Conservation (phyloP, 2,888 invertebrate genomes). For the Apoderus coryli region DNA sequence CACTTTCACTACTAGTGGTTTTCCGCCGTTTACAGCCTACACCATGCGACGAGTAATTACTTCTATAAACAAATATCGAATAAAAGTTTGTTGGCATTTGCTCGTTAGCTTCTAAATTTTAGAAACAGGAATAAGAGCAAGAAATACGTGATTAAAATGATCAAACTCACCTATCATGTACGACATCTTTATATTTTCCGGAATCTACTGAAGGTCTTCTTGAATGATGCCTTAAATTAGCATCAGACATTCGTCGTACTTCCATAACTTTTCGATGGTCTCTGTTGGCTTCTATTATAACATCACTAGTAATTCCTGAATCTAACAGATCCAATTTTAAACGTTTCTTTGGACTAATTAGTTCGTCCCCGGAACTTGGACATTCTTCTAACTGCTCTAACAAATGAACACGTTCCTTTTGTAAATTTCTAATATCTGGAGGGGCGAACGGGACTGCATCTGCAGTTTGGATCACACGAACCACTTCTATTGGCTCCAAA, state of each 20-base stretch:
- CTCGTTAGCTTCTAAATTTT: too few species aligned
- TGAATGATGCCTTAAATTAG: constrained; percentile 30
- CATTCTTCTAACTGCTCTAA: constrained; percentile 57
- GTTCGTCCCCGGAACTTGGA: constrained; percentile 54
- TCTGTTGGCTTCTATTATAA: constrained; percentile 31
- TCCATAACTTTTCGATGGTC: constrained; percentile 34
- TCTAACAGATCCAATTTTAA: constrained; percentile 42
- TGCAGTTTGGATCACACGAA: constrained; percentile 16
- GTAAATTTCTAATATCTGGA: constrained; percentile 46
- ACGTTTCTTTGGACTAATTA: constrained; percentile 50
- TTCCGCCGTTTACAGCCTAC: constrained; percentile 39
- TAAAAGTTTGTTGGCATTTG: too few species aligned
- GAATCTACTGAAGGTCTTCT: constrained; percentile 40
- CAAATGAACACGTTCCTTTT: constrained; percentile 54
- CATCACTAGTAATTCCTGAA: constrained; percentile 25
- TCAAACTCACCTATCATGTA: constrained; percentile 19
- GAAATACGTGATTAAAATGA: too few species aligned
- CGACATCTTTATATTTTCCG: constrained; percentile 21
- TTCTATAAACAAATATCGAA: too few species aligned
- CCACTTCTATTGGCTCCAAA: constrained; percentile 27
- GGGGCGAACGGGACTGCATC: constrained; percentile 26
- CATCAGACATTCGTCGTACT: constrained; percentile 39
- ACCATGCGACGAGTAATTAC: constrained; percentile 32
- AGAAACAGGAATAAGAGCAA: too few species aligned
- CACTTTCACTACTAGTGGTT: constrained; percentile 31